These are phyloP conservation scores for Hipparchia semele DNA, from an alignment of 2,888 invertebrate genomes.

Conservation along the genomic window DNA sequence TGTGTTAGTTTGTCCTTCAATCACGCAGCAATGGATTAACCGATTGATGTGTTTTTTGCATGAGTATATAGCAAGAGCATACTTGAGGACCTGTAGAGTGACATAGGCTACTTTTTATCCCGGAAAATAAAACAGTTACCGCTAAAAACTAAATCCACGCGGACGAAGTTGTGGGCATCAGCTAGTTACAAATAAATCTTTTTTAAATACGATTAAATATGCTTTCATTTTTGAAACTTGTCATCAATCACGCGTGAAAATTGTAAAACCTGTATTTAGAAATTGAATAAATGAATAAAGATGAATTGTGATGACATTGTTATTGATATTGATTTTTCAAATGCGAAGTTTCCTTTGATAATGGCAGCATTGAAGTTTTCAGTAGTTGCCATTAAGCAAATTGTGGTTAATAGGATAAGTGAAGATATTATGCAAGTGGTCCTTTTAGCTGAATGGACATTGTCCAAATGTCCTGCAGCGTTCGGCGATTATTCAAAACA, in stretches of 20 bases:
- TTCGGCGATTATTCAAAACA: constrained; percentile 62
- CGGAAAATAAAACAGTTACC: too few species aligned
- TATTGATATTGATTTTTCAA: constrained; percentile 9
- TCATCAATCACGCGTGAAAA: too few species aligned
- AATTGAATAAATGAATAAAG: constrained; percentile 13
- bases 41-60: too few species aligned
- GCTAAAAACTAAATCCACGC: too few species aligned
- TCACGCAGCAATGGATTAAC: too few species aligned
- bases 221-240: too few species aligned
- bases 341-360: constrained; percentile 11
- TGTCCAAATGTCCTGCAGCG: constrained; percentile 61
- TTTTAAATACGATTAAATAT: background rate
- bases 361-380: constrained; percentile 22
- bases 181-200: background rate
- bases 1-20: too few species aligned
- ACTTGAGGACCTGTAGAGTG: too few species aligned
- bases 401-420: constrained; percentile 29
- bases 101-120: too few species aligned
- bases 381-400: constrained; percentile 18
- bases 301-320: constrained; percentile 3
- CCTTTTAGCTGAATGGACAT: constrained; percentile 61
- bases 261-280: background rate
- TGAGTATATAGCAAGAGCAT: too few species aligned
- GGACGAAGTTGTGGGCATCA: too few species aligned
- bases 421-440: constrained; percentile 52